Conservation (phyloP, 2,888 invertebrate species). For the Amphiduros pacificus region DNA sequence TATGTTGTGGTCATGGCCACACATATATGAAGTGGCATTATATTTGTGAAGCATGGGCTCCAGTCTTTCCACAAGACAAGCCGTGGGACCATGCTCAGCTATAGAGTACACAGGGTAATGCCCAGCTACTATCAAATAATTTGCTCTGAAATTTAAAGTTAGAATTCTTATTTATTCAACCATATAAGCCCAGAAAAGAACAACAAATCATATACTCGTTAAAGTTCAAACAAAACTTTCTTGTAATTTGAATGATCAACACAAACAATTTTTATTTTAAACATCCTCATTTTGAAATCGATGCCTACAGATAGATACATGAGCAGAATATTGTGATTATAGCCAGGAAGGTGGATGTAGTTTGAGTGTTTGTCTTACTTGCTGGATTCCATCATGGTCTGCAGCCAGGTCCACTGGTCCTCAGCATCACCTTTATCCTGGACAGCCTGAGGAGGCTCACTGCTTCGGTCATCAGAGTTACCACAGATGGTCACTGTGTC, state of each 20-base stretch:
- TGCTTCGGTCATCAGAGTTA: constrained; percentile 45
- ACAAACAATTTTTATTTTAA: too few relatives aligned
- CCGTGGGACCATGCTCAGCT: constrained; percentile 62
- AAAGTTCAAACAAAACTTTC: too few relatives aligned
- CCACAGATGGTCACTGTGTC: constrained; percentile 63
- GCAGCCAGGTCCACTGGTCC: constrained; percentile 59
- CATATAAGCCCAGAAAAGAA: too few relatives aligned
- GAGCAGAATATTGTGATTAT: too few relatives aligned
- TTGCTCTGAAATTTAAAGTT: constrained; percentile 58
- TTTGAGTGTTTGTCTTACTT: too few relatives aligned
- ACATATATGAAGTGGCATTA: constrained; percentile 60
- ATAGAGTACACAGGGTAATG: constrained; percentile 62
- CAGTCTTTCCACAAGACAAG: constrained; percentile 57
- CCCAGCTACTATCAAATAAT: constrained; percentile 61
- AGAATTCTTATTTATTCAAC: too few relatives aligned
- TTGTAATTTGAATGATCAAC: too few relatives aligned
- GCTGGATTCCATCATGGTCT: constrained; percentile 47
- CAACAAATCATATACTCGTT: too few relatives aligned
- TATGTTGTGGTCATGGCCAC: constrained; percentile 63
- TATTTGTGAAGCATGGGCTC: constrained; percentile 60
- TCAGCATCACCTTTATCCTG: constrained; percentile 35
- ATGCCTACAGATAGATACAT: too few relatives aligned
- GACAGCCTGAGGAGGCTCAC: constrained; percentile 42
- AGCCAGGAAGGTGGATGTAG: too few relatives aligned
- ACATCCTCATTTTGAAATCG: too few relatives aligned